Conservation (phyloP, 2,113 vertebrate species). For the Kobus ellipsiprymnus region DNA sequence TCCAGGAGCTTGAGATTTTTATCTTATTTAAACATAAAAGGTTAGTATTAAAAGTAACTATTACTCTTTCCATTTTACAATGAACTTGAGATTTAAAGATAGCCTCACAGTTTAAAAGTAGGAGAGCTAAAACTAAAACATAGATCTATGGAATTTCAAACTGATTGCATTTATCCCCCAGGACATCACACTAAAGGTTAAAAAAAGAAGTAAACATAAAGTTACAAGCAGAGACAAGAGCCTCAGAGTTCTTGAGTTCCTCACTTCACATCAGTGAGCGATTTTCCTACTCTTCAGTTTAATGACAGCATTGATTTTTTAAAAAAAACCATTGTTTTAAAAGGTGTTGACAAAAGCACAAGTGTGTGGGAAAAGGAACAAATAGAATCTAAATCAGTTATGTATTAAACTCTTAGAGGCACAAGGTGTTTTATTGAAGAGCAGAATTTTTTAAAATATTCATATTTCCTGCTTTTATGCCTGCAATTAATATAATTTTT, state of each 20-base stretch:
- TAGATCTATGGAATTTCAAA: not conserved
- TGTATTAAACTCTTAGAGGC: not conserved
- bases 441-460: not conserved
- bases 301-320: not conserved
- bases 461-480: not conserved
- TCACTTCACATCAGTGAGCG: not conserved
- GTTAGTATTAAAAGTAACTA: not conserved
- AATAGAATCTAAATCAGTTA: not conserved
- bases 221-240: not conserved
- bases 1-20: not conserved
- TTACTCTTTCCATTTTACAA: not conserved
- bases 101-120: not conserved
- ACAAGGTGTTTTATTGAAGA: not conserved
- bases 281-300: not conserved
- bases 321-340: not conserved
- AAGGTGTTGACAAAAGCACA: not conserved
- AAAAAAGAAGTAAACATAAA: not conserved
- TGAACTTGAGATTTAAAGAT: not conserved
- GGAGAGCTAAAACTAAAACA: not conserved
- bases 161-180: not conserved
- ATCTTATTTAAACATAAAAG: not conserved
- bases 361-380: not conserved
- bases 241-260: not conserved
- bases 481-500: slow-evolving; percentile 12
- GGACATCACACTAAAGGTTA: not conserved